Evolutionary conservation across 2,888 invertebrate genomes (phyloP).

Genomic region (Oxystoma pomonae): DNA sequence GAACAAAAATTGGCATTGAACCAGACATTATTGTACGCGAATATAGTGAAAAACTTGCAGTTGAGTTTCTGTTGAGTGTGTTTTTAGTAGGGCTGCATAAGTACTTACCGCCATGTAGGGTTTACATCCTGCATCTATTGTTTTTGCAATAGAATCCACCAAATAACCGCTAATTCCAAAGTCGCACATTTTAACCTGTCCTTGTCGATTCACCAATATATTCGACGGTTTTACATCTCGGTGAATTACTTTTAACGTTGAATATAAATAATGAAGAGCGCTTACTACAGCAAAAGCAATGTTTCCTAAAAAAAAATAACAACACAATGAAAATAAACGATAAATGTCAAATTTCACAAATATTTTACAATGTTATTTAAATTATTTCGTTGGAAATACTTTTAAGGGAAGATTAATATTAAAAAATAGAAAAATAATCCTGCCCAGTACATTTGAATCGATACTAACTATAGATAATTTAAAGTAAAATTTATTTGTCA

Average conservation of each 20-base stretch:
- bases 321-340: too few species aligned
- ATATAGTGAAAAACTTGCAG: too few species aligned
- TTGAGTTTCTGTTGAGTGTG: too few species aligned
- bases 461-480: too few species aligned
- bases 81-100: not conserved
- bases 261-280: conserved; percentile 90
- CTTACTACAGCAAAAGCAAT: conserved; percentile 88
- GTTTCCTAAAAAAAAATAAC: conserved; percentile 56
- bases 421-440: conserved; percentile 4
- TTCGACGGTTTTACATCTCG: conserved; percentile 97
- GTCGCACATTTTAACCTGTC: conserved; percentile 97
- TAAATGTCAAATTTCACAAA: too few species aligned
- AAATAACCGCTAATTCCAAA: conserved; percentile 98
- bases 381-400: too few species aligned
- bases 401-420: not conserved
- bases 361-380: too few species aligned
- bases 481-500: too few species aligned
- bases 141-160: conserved; percentile 96
- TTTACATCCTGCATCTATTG: conserved; percentile 96
- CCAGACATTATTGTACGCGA: not conserved
- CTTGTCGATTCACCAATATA: conserved; percentile 88
- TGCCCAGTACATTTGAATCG: too few species aligned
- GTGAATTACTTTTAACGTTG: conserved; percentile 88
- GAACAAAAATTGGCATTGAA: not conserved
- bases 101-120: conserved; percentile 92